Evolutionary conservation across 1,140 invertebrate species (phyloP), one percentile per base, ranked within the genome.

Genomic region (Calliphora vicina): DNA sequence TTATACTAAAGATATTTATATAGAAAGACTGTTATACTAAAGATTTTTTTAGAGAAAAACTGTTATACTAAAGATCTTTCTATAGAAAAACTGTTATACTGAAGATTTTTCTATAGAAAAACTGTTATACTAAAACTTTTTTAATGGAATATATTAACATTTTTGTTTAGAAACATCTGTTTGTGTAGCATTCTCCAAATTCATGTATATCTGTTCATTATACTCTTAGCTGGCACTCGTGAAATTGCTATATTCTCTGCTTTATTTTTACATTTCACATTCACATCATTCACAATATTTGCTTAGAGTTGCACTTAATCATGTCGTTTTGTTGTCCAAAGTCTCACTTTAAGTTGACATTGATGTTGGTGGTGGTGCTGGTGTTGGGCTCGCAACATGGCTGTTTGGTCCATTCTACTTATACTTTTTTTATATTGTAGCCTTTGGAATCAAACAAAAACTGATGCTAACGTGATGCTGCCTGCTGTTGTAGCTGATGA

Each of bases 251-350:
- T n/a, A 13, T 17, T 76, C 42, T 3, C 15, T 74, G 29, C 29
- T 74, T 29, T 74, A 29, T 20, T 12, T 80, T 26, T 74, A 35
- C 29, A 43, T 20, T 45, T 35, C 35, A 29, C 74, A 43, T 78
- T 42, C 20, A 35, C 72, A 43, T 78, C 74, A 78, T 78, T 78
- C 74, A 78, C 74, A 78, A 45, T 78, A 43, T 78, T 78, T 78
- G 35, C 74, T 78, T 78, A 78, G 74, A 78, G n/a, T 25, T 25
- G 74, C 74, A 78, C 74, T 78, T 78, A 78, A 78, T 78, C 74
- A 78, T 78, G 74, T 78, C 74, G 74, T 78, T 78, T 78, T 78
- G 74, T 78, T 78, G 74, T 78, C 74, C 35, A 45, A 78, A 78
- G 74, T 78, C 74, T 78, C 74, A 78, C 74, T 78, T 78, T 23